Percentiles rank a stretch among this genome's conserved stretches.
phyloP scores from a whole-genome alignment of 2,113 vertebrate genomes.

The Xiphophorus couchianus region DNA sequence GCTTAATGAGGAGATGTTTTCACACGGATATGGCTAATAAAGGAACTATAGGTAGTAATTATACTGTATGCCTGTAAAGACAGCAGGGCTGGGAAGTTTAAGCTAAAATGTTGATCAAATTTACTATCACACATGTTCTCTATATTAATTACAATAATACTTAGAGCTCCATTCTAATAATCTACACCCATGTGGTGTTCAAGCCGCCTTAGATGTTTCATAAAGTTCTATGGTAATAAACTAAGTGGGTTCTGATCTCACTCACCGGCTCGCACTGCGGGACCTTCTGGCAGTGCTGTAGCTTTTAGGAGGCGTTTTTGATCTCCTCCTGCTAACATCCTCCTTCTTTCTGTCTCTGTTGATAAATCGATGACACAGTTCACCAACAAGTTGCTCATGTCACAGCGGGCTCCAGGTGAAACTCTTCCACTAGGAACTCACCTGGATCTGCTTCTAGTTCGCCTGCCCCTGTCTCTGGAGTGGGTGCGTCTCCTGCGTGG shows the following conservation, averaged over 20 bases:
- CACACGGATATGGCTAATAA: too few relatives aligned
- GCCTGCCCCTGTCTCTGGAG: constrained; percentile 87
- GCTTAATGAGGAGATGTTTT: background rate
- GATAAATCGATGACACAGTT: background rate
- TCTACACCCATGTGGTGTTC: background rate
- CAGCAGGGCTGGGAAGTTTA: background rate
- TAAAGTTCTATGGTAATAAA: background rate
- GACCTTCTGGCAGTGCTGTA: constrained; percentile 95
- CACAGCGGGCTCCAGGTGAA: background rate
- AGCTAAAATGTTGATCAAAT: background rate
- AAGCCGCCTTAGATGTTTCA: background rate
- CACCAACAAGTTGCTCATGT: background rate
- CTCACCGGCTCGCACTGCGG: constrained; percentile 90
- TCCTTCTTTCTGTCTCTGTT: constrained; percentile 95
- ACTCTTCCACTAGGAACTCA: constrained; percentile 32
- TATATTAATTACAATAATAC: too few relatives aligned
- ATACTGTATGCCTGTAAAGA: background rate
- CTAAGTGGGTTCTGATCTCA: background rate
- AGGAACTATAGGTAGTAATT: too few relatives aligned
- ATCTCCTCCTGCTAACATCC: constrained; percentile 90
- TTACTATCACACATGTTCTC: background rate
- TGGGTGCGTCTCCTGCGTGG: constrained; percentile 86
- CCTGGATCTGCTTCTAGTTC: constrained; percentile 90
- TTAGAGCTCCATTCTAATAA: background rate
- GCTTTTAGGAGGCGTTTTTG: constrained; percentile 97